Conservation (phyloP, 2,113 vertebrate species). For the Gasterosteus aculeatus region DNA sequence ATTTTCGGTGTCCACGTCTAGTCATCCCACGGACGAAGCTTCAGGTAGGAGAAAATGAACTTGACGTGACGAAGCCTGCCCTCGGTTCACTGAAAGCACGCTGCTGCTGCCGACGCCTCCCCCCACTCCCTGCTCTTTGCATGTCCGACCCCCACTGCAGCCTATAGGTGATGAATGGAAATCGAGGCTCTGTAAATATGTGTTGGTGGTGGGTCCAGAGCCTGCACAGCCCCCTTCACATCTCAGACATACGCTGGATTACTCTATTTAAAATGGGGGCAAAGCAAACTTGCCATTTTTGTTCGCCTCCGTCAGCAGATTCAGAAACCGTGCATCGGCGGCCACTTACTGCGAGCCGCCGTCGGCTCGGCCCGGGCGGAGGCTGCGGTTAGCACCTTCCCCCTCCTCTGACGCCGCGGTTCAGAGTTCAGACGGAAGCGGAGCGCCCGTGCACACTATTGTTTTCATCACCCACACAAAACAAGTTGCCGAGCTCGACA, state of each 20-base stretch:
- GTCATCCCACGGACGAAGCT: conserved; percentile 21
- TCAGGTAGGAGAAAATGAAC: conserved; percentile 20
- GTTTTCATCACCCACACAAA: conserved; percentile 28
- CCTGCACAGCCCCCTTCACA: conserved; percentile 30
- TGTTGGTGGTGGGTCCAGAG: conserved; percentile 56
- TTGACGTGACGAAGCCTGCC: conserved; percentile 34
- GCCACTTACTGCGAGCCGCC: conserved; percentile 27
- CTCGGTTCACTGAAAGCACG: conserved; percentile 43
- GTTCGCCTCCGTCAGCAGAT: conserved; percentile 22
- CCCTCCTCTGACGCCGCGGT: conserved; percentile 9
- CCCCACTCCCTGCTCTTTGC: conserved; percentile 4
- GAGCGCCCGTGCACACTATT: conserved; percentile 11
- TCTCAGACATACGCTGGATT: conserved; percentile 14
- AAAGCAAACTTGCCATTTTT: background rate
- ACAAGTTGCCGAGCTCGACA: conserved; percentile 16
- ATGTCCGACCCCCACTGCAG: conserved; percentile 66
- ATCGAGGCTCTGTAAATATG: conserved; percentile 74
- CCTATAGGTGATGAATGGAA: conserved; percentile 62
- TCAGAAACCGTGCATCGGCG: conserved; percentile 20
- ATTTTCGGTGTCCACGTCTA: conserved; percentile 1
- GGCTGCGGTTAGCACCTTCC: conserved; percentile 51
- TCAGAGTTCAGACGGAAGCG: background rate
- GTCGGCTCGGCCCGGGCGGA: conserved; percentile 13
- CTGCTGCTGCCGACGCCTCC: background rate
- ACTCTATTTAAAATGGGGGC: conserved; percentile 37